Evolutionary conservation across 2,113 vertebrate species (phyloP).

Genomic region (Lepus europaeus): DNA sequence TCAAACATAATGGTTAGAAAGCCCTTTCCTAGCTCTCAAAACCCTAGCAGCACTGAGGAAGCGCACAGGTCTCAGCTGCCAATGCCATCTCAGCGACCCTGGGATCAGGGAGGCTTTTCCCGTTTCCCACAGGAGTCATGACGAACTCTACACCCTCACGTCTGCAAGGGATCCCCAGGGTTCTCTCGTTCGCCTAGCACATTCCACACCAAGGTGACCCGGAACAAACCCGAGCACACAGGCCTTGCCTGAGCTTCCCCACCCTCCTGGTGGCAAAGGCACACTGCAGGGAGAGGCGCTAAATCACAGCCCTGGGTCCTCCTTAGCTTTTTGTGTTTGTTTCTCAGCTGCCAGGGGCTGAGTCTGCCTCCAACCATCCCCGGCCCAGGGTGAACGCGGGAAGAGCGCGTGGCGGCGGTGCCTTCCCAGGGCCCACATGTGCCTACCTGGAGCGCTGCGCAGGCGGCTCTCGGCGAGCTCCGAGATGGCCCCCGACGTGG

Average conservation of each 20-base stretch:
- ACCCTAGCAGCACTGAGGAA: not conserved
- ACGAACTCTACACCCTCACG: too few relatives aligned
- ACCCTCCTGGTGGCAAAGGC: too few relatives aligned
- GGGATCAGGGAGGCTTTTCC: not conserved
- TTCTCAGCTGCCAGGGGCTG: not conserved
- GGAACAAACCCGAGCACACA: not conserved
- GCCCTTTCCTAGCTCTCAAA: not conserved
- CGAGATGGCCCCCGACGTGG: conserved; percentile 94
- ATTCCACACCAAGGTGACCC: too few relatives aligned
- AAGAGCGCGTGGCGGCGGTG: rapidly evolving
- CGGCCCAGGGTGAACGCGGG: not conserved
- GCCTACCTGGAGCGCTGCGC: conserved; percentile 90
- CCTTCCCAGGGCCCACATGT: not conserved
- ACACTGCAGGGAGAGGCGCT: not conserved
- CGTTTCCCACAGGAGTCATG: not conserved
- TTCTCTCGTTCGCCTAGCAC: not conserved
- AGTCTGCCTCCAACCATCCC: not conserved
- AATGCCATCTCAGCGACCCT: not conserved
- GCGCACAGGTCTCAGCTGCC: not conserved
- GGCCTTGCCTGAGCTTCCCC: not conserved
- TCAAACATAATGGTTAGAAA: not conserved
- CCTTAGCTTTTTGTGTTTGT: not conserved
- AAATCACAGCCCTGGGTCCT: not conserved
- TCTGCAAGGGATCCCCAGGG: not conserved
- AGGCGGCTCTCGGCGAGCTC: conserved; percentile 93